Evolutionary conservation across 1,140 invertebrate species (phyloP).

Genomic region (Drosophila equinoxialis): DNA sequence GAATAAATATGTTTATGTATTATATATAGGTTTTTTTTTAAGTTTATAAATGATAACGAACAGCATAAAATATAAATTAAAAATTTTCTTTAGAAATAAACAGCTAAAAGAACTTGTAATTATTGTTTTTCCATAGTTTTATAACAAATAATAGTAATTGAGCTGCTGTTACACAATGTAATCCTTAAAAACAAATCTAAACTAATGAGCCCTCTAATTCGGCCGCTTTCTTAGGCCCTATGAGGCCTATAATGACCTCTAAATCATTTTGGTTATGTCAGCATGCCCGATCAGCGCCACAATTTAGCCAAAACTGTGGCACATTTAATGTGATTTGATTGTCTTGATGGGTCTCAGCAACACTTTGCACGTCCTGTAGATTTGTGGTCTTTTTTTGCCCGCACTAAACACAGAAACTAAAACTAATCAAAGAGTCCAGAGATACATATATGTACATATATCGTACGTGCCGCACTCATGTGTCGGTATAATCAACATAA

Average conservation of each 20-base stretch:
- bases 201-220: no score
- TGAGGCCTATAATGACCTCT: no score
- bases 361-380: neutral
- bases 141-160: no score
- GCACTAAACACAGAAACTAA: constrained; percentile 25
- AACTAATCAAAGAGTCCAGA: constrained; percentile 45
- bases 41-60: no score
- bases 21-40: no score
- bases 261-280: neutral
- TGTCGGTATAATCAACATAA: constrained; percentile 55
- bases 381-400: constrained; percentile 36
- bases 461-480: constrained; percentile 58
- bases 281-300: neutral
- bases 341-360: neutral
- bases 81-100: no score
- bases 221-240: no score
- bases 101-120: no score
- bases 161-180: no score
- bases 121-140: no score
- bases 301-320: constrained; percentile 1
- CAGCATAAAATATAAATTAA: no score
- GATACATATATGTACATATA: constrained; percentile 16
- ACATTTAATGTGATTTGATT: constrained; percentile 11
- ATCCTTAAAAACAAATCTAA: no score
- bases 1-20: neutral